These are phyloP conservation scores for Nephrotoma appendiculata DNA, from an alignment of 2,888 invertebrate genomes.

Conservation along the genomic window DNA sequence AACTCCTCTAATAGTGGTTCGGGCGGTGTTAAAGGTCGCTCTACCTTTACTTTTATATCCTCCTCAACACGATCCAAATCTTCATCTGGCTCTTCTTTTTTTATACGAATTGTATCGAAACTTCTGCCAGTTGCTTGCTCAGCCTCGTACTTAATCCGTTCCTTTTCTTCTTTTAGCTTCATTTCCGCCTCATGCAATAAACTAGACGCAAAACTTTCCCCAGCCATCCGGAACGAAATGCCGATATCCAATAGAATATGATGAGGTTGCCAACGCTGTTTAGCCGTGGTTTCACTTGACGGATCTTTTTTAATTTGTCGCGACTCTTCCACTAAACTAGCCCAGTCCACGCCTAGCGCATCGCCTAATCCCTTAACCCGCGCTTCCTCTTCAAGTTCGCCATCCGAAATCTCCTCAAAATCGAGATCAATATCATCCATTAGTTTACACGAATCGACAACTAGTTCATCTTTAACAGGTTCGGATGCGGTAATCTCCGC, in stretches of 20 bases:
- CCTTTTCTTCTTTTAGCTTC: slow-evolving; percentile 19
- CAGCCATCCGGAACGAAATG: slow-evolving; percentile 63
- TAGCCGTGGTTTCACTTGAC: slow-evolving; percentile 34
- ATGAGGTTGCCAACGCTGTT: slow-evolving; percentile 68
- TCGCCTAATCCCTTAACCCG: slow-evolving; percentile 62
- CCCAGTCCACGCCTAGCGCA: slow-evolving; percentile 93
- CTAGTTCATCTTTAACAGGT: slow-evolving; percentile 9
- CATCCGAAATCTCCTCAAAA: slow-evolving; percentile 83
- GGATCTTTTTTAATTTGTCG: slow-evolving; percentile 20
- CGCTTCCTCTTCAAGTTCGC: slow-evolving; percentile 77
- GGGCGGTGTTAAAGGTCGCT: slow-evolving; percentile 17
- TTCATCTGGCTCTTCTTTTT: slow-evolving; percentile 24
- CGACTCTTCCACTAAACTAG: slow-evolving; percentile 71
- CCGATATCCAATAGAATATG: slow-evolving; percentile 68
- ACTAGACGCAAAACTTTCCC: slow-evolving; percentile 41
- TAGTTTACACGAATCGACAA: background rate
- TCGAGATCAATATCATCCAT: slow-evolving; percentile 41
- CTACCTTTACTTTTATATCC: slow-evolving; percentile 20
- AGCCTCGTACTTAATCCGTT: slow-evolving; percentile 16
- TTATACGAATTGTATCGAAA: slow-evolving; percentile 13
- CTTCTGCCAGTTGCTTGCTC: background rate
- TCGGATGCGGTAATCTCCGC: slow-evolving; percentile 6
- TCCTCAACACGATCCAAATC: slow-evolving; percentile 4
- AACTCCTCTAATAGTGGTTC: slow-evolving; percentile 21
- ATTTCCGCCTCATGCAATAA: slow-evolving; percentile 28